Percentiles rank a stretch among this genome's conserved stretches.
Evolutionary conservation across 2,797 vertebrate species (phyloP).

Genomic region (Distichodus sexfasciatus): DNA sequence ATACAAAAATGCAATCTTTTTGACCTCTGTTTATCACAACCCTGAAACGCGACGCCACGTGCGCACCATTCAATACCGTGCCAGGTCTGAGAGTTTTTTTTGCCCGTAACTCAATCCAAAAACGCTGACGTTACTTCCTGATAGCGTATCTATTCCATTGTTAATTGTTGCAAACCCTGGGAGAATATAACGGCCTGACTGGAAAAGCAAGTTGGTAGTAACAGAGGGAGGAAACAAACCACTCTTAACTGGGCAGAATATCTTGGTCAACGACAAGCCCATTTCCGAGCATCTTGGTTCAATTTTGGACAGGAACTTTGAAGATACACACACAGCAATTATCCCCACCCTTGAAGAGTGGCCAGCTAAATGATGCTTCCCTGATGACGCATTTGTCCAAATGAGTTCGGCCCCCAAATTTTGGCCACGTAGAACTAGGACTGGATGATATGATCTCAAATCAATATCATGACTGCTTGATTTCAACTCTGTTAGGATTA

Average conservation of each 20-base stretch:
- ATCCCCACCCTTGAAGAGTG: conserved; percentile 58
- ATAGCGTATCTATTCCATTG: conserved; percentile 14
- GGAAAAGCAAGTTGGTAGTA: conserved; percentile 36
- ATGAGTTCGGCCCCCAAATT: conserved; percentile 41
- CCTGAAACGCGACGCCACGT: not conserved
- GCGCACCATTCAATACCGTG: not conserved
- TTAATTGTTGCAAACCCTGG: conserved; percentile 4
- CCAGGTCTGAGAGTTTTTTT: not conserved
- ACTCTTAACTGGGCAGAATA: conserved; percentile 40
- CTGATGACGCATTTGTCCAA: conserved; percentile 48
- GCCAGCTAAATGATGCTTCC: conserved; percentile 28
- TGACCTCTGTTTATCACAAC: not conserved
- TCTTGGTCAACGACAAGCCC: conserved; percentile 28
- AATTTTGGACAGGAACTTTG: conserved; percentile 36
- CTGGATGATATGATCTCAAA: too few relatives aligned
- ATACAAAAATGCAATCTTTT: not conserved
- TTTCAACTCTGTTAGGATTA: too few relatives aligned
- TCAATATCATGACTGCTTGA: too few relatives aligned
- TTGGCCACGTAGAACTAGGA: too few relatives aligned
- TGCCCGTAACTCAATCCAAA: not conserved
- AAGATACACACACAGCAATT: conserved; percentile 47
- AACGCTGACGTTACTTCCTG: not conserved
- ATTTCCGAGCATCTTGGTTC: conserved; percentile 24
- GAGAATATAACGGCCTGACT: conserved; percentile 32
- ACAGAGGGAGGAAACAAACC: conserved; percentile 35